phyloP scores from a whole-genome alignment of 2,888 invertebrate genomes.

The Pardosa pseudoannulata region DNA sequence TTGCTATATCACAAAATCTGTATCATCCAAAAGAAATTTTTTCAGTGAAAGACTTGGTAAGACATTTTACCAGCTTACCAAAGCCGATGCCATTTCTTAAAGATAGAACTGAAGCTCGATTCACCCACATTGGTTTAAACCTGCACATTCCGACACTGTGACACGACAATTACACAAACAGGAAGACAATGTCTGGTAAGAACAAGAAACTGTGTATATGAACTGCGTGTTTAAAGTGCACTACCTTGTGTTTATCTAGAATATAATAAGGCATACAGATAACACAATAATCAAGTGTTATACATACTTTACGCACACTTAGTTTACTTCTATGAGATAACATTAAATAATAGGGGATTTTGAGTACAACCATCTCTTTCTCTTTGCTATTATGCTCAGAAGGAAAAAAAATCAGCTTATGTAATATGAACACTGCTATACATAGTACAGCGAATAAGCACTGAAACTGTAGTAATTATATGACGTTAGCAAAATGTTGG shows the following conservation, averaged over 20 bases:
- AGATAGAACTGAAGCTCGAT: constrained; percentile 44
- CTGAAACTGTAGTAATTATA: constrained; percentile 3
- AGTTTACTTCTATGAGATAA: constrained; percentile 31
- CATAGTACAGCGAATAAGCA: constrained; percentile 20
- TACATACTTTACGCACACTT: constrained; percentile 33
- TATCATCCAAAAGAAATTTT: too few relatives aligned
- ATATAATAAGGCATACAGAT: constrained; percentile 35
- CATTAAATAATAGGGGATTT: constrained; percentile 31
- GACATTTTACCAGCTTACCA: too few relatives aligned
- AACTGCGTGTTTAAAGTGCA: constrained; percentile 44
- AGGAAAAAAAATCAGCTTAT: background rate
- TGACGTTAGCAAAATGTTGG: constrained; percentile 8
- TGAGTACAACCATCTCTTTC: background rate
- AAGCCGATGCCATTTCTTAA: too few relatives aligned
- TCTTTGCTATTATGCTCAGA: background rate
- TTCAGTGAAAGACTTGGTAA: too few relatives aligned
- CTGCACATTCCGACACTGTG: constrained; percentile 1
- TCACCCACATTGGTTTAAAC: background rate
- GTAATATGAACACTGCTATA: constrained; percentile 1
- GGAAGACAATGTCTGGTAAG: constrained; percentile 55
- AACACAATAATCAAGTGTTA: constrained; percentile 45
- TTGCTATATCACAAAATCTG: too few relatives aligned
- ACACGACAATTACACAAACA: constrained; percentile 44
- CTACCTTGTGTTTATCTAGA: constrained; percentile 29
- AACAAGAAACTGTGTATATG: constrained; percentile 37